A percentile compares a stretch with the other conserved stretches of the same genome.
These are phyloP conservation scores for Grantiella picta DNA, from an alignment of 2,113 vertebrate genomes.

Conservation along the genomic window DNA sequence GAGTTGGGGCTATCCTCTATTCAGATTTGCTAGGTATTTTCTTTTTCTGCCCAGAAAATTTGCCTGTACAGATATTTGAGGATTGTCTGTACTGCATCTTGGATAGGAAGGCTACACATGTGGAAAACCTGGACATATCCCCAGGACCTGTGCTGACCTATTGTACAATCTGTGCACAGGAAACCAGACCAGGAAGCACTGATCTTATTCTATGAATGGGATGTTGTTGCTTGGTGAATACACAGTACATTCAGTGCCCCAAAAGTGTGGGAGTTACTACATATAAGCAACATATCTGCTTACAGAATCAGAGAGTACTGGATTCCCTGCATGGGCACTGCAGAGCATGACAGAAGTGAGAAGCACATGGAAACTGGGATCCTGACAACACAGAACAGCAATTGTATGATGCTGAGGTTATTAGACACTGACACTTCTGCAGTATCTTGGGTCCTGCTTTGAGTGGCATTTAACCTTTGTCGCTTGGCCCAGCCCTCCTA, in stretches of 20 bases:
- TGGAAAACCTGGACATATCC: background rate
- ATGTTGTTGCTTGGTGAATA: background rate
- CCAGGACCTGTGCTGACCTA: conserved; percentile 17
- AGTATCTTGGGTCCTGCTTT: background rate
- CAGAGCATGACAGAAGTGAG: background rate
- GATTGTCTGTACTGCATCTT: background rate
- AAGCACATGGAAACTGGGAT: background rate
- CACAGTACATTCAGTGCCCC: background rate
- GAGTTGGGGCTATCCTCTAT: background rate
- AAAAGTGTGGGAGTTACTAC: background rate
- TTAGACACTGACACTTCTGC: fast-evolving
- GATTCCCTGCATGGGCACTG: background rate
- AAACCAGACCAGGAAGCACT: background rate
- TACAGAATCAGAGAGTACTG: background rate
- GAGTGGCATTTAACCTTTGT: background rate
- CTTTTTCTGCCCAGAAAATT: background rate
- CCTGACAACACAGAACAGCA: background rate
- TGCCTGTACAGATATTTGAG: background rate
- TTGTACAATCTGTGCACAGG: background rate
- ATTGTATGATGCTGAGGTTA: background rate
- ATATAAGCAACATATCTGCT: background rate
- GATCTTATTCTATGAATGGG: background rate
- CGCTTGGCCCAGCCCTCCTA: background rate
- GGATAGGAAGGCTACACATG: background rate
- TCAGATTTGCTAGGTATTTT: background rate